Base-by-base conservation (phyloP, 2,888 invertebrate species). In the Torymus auratus region DNA sequence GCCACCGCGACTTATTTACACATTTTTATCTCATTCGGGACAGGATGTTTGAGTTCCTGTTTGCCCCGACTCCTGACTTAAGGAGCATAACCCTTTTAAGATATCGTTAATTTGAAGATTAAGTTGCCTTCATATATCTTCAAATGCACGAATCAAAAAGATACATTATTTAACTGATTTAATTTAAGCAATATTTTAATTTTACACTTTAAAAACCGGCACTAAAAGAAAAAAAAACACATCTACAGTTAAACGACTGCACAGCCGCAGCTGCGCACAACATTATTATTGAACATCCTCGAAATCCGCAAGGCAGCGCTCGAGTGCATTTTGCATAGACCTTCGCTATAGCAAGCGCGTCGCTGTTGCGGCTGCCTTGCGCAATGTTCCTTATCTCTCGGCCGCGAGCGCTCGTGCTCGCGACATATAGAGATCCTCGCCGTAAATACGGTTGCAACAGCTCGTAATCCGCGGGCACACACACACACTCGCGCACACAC, bases 391-490 rank as follows among this genome's bases (percentile, higher is more conserved):
- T 88, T 88, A 88, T 88, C 87, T 82, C 67, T 75, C 53, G 74
- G 20, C 65, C 65, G 80, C 82, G 55, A 58, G 70, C 56, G 52
- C 55, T 55, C 60, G 41, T 41, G 41, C 41, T 41, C 41, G 41
- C 41, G 41, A 41, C 41, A 41, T 41, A 41, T 5, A 41, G 80
- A 82, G 80, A 86, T 86, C 84, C 85, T 82, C 85, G 76, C 77
- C 83, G 86, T 85, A 86, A 88, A 88, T 85, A 86, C 86, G 85
- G 87, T 87, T 87, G 87, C 87, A 86, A 86, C 87, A 85, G 83
- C 85, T 85, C 84, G 82, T 87, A 86, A 88, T 88, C 88, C 87
- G 68, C 85, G 85, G 82, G 82, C 83, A 86, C 84, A 85, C 84
- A 87, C 41, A 50, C 7, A 7, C 52, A 17, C 77, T 41, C 13